Evolutionary conservation across 2,888 invertebrate genomes (phyloP), one percentile per base, ranked within the genome.

Genomic region (Empis livida): DNA sequence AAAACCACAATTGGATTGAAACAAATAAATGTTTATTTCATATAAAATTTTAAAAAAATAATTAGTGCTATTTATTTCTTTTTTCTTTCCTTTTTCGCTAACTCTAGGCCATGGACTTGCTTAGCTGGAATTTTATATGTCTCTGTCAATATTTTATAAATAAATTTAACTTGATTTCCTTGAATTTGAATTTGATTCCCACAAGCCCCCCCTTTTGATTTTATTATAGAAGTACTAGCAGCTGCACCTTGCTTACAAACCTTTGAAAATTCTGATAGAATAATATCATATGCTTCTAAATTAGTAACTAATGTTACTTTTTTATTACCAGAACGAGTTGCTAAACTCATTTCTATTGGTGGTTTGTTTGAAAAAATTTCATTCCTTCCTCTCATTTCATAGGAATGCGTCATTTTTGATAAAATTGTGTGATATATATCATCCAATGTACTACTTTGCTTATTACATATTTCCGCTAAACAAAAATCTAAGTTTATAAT

Each of bases 231-330:
- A 49, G 91, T 86, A 58, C 92, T 84, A 14, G 93, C 92, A 1
- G 93, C 93, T 44, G 85, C 88, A 13, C 81, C 86, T 50, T 78
- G 78, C 70, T 93, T 92, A 59, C 92, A 86, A 56, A 79, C 78
- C 61, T 83, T 84, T 15, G 85, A 81, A 65, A 95, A 83, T 59
- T 84, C 82, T 23, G 76, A 68, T 49, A 89, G 73, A 57, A 80
- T 81, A 57, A 95, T 86, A 27, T 93, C 92, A 68, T 82, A 95
- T 49, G 79, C 71, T 62, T 92, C 89, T 60, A 95, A 74, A 71
- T 95, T 93, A 56, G 89, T 88, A 3, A 96, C 79, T 44, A 94
- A 68, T 1, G 95, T 95, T 45, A 89, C 92, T 76, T 91, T 92
- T 65, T 94, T 94, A 64, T 90, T 90, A 17, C 88, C 85, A 17